phyloP scores from a whole-genome alignment of 2,888 invertebrate species.

The Spodoptera littoralis region DNA sequence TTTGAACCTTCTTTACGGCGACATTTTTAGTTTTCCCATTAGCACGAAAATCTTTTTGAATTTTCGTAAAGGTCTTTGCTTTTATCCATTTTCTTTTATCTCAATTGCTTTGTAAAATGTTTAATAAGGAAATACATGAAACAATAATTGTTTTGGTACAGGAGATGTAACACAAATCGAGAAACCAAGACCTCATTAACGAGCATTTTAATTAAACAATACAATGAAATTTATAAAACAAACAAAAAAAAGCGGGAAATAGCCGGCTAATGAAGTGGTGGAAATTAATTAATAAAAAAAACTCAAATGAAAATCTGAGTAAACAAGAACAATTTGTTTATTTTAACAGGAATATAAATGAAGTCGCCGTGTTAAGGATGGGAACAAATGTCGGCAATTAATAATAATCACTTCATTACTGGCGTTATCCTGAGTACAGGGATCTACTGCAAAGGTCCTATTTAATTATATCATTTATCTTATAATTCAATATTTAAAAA shows the following conservation, averaged over 20 bases:
- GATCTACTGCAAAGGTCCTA: no score
- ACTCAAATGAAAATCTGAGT: constrained; percentile 47
- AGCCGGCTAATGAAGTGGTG: constrained; percentile 52
- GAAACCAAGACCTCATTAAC: constrained; percentile 40
- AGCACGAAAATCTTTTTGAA: constrained; percentile 14
- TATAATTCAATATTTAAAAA: no score
- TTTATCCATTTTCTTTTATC: not conserved
- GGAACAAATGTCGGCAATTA: not conserved
- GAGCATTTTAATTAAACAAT: constrained; percentile 36
- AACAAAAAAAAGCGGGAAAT: constrained; percentile 47
- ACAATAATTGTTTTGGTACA: constrained; percentile 3
- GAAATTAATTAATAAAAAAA: constrained; percentile 52
- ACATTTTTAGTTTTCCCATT: constrained; percentile 33
- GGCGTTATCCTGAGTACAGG: not conserved
- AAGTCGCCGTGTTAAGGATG: constrained; percentile 3
- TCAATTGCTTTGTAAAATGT: constrained; percentile 10
- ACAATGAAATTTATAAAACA: constrained; percentile 36
- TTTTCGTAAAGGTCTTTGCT: not conserved
- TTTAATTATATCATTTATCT: no score
- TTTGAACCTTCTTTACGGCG: constrained; percentile 36
- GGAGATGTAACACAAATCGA: constrained; percentile 17
- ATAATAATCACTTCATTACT: not conserved
- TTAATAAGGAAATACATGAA: constrained; percentile 3
- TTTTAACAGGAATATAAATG: constrained; percentile 34
- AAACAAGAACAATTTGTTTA: constrained; percentile 60